Evolutionary conservation across 2,888 invertebrate species (phyloP).

Genomic region (Onthophagus sagittarius): DNA sequence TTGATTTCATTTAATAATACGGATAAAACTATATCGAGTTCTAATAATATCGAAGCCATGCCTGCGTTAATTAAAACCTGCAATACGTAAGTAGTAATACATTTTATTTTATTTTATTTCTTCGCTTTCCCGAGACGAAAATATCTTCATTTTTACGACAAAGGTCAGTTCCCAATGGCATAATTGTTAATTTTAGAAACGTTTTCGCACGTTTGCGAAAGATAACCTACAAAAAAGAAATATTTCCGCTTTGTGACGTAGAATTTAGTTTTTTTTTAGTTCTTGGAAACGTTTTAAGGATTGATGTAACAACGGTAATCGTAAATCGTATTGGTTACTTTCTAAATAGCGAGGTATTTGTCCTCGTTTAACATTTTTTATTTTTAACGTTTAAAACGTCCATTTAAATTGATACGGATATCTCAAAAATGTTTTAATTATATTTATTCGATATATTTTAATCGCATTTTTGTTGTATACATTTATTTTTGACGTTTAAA

Average conservation of each 20-base stretch:
- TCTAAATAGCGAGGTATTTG: neutral
- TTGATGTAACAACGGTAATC: neutral
- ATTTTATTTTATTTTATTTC: conserved; percentile 3
- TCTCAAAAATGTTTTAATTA: too few relatives aligned
- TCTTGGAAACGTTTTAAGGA: neutral
- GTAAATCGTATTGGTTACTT: neutral
- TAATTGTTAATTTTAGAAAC: neutral
- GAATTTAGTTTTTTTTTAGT: neutral
- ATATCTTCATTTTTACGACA: neutral
- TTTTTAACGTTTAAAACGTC: too few relatives aligned
- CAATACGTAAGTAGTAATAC: conserved; percentile 47
- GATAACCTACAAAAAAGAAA: conserved; percentile 3
- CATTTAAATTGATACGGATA: too few relatives aligned
- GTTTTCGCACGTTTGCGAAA: neutral
- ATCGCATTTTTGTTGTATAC: too few relatives aligned
- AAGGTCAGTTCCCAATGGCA: conserved; percentile 2
- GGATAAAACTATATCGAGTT: conserved; percentile 43
- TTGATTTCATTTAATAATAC: conserved; percentile 43
- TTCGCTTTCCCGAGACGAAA: neutral
- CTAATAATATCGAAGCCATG: conserved; percentile 46
- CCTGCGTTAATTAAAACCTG: conserved; percentile 46
- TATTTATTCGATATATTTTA: too few relatives aligned
- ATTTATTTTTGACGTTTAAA: too few relatives aligned
- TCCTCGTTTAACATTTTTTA: neutral
- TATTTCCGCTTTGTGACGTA: conserved; percentile 9